Evolutionary conservation across 1,140 invertebrate species (phyloP), one percentile per base, ranked within the genome.

Genomic region (Lepidurus apus): DNA sequence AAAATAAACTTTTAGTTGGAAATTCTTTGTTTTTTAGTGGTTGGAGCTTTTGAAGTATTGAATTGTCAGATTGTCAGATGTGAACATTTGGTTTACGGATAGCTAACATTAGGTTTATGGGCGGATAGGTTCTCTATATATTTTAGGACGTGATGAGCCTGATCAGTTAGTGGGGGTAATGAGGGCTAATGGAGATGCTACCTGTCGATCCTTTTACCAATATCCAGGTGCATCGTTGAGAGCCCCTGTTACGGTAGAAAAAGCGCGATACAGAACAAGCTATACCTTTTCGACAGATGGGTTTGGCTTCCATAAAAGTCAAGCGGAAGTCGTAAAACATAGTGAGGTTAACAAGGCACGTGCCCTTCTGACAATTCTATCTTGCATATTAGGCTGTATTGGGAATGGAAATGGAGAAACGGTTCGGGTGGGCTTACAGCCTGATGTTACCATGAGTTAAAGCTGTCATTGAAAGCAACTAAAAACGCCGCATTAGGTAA

Each of bases 301-400:
- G 53, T 65, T 65, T 65, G 53, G 53, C 53, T 65, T 65, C 53
- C 53, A 65, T 65, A 65, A 65, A 65, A 65, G 53, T 65, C 53
- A 65, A 65, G 53, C 53, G 53, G 53, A 65, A 65, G 53, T 65
- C 53, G 53, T 65, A 65, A 65, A 47, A 65, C 13, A 65, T 65
- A 65, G 53, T 65, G 21, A 65, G 53, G 53, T 65, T 65, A 65
- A 65, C 53, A n/a, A 65, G 53, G 53, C 53, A 65, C 53, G 53
- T 65, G 53, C 53, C 53, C 21, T 65, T 65, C 53, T 9, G 53
- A 65, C 53, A 65, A 17, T 65, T n/a, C 8, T 9, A 65, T 65
- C 53, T 65, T 65, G 53, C 53, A 47, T 65, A n/a, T 65, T 65
- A 21, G 53, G 21, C 13, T 21, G 17, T 13, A n/a, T 65, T 21